Conservation (phyloP, 1,140 invertebrate species). For the Neodiprion fabricii region DNA sequence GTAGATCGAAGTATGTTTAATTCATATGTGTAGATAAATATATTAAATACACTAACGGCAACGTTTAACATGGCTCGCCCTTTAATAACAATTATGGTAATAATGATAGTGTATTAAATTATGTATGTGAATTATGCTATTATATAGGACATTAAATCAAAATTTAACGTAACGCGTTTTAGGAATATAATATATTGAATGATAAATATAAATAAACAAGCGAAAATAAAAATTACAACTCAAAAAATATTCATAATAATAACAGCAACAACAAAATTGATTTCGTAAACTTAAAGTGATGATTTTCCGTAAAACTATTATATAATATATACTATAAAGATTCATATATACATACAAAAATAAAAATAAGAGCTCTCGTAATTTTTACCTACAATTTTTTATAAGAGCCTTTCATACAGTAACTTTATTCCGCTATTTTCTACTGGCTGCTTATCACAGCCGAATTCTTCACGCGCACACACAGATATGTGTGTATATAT, state of each 20-base stretch:
- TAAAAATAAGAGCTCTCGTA: background rate
- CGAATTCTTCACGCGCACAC: background rate
- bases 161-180: no score
- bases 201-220: no score
- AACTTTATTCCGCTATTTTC: background rate
- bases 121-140: background rate
- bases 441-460: background rate
- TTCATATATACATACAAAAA: background rate
- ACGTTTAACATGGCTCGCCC: background rate
- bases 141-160: background rate
- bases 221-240: background rate
- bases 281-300: background rate
- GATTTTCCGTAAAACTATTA: background rate
- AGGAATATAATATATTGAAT: no score
- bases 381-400: background rate
- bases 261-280: background rate
- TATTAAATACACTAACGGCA: background rate
- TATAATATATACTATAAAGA: background rate
- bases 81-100: background rate
- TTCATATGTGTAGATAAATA: background rate
- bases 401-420: background rate
- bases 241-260: background rate
- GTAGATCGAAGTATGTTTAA: background rate
- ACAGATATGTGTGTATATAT: background rate
- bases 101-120: background rate